A percentile compares a stretch with the other conserved stretches of the same genome.
Conservation (phyloP, 2,888 invertebrate species). For the Polyommatus iphigenia region DNA sequence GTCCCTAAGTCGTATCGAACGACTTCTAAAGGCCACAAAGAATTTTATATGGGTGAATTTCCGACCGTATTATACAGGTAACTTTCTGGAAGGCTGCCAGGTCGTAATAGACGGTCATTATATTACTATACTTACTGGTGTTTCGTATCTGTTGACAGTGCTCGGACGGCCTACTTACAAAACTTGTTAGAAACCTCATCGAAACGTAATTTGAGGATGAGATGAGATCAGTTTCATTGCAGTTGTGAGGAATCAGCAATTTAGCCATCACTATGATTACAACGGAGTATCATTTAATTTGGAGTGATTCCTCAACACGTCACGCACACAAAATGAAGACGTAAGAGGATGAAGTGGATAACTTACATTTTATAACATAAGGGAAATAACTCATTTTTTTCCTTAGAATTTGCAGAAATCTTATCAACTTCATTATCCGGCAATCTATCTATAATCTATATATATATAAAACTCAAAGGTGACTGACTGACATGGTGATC, state of each 20-base stretch:
- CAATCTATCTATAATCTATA: too few relatives aligned
- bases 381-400: too few relatives aligned
- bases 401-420: too few relatives aligned
- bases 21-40: slow-evolving; percentile 27
- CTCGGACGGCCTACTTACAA: not conserved
- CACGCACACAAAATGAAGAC: not conserved
- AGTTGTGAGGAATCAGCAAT: slow-evolving; percentile 8
- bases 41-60: slow-evolving; percentile 16
- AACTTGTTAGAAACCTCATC: not conserved
- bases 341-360: too few relatives aligned
- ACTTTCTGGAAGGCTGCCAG: slow-evolving; percentile 26
- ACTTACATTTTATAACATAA: too few relatives aligned
- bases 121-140: slow-evolving; percentile 23
- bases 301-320: not conserved
- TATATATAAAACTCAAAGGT: too few relatives aligned
- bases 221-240: not conserved
- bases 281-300: not conserved
- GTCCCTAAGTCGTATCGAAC: slow-evolving; percentile 2
- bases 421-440: too few relatives aligned
- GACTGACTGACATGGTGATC: too few relatives aligned
- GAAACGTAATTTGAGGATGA: slow-evolving; percentile 18
- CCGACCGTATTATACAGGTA: slow-evolving; percentile 29
- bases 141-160: slow-evolving; percentile 23
- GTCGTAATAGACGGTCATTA: slow-evolving; percentile 28
- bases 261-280: not conserved